Conservation (phyloP, 1,140 invertebrate genomes). For the Agrypnia vestita region DNA sequence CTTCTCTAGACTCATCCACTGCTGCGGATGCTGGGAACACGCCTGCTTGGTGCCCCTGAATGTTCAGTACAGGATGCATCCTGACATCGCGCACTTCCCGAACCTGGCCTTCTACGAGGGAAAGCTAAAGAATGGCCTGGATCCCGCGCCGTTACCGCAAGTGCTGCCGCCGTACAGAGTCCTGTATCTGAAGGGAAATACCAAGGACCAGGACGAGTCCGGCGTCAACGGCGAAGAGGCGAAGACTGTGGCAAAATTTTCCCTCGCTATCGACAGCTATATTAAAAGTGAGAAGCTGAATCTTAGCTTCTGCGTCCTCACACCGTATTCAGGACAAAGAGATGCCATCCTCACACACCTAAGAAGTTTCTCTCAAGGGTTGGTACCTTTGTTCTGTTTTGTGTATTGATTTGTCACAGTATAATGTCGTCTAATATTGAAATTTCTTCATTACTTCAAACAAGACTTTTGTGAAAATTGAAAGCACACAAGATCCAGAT, state of each 20-base stretch:
- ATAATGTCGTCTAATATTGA: too few species aligned
- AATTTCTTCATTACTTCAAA: too few species aligned
- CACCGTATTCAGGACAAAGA: constrained; percentile 83
- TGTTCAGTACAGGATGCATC: constrained; percentile 92
- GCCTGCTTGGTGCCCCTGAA: constrained; percentile 77
- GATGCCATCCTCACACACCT: constrained; percentile 65
- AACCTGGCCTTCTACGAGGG: constrained; percentile 86
- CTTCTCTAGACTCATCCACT: constrained; percentile 75
- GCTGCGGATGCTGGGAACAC: constrained; percentile 60
- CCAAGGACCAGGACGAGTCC: constrained; percentile 5
- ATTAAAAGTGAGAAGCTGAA: constrained; percentile 34
- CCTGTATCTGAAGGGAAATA: neutral
- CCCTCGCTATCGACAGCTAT: neutral
- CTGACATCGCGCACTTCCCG: constrained; percentile 83
- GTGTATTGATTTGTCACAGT: neutral
- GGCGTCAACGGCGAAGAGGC: neutral
- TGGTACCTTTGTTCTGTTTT: neutral
- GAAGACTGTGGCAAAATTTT: neutral
- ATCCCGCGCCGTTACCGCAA: neutral
- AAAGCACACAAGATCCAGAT: too few species aligned
- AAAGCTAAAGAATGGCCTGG: constrained; percentile 57
- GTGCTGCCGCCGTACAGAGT: constrained; percentile 16
- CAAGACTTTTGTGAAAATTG: too few species aligned
- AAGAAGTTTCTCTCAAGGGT: neutral
- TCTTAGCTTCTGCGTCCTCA: constrained; percentile 68